phyloP scores from a whole-genome alignment of 2,113 vertebrate genomes.

The Pogona vitticeps region DNA sequence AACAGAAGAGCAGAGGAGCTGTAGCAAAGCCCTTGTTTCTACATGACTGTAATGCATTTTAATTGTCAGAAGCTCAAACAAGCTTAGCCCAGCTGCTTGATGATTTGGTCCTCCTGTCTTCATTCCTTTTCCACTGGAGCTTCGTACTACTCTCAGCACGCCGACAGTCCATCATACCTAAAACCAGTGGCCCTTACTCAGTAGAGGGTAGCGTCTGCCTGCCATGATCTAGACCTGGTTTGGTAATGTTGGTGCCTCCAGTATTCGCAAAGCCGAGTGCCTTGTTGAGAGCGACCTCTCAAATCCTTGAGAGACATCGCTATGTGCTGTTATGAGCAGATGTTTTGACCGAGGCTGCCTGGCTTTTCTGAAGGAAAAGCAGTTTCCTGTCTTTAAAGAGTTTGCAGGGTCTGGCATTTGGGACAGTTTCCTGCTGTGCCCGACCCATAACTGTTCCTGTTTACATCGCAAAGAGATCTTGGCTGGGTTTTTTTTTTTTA shows the following conservation, averaged over 20 bases:
- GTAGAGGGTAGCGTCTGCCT: not conserved
- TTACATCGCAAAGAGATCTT: too few relatives aligned
- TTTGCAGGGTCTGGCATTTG: not conserved
- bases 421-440: too few relatives aligned
- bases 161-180: too few relatives aligned
- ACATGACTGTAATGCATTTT: not conserved
- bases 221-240: rapidly evolving
- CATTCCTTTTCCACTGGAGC: too few relatives aligned
- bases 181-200: not conserved
- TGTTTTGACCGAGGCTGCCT: not conserved
- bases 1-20: not conserved
- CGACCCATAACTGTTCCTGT: not conserved
- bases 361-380: not conserved
- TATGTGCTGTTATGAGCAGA: not conserved
- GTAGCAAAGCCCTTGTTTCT: not conserved
- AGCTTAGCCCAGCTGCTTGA: not conserved
- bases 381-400: not conserved
- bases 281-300: rapidly evolving
- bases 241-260: too few relatives aligned
- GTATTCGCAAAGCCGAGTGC: too few relatives aligned
- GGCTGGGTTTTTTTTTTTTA: not conserved
- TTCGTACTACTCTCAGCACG: too few relatives aligned
- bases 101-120: not conserved
- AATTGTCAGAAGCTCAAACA: rapidly evolving
- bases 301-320: not conserved